Base-by-base conservation (phyloP, 2,113 vertebrate species). In the Periophthalmodon schlosseri region DNA sequence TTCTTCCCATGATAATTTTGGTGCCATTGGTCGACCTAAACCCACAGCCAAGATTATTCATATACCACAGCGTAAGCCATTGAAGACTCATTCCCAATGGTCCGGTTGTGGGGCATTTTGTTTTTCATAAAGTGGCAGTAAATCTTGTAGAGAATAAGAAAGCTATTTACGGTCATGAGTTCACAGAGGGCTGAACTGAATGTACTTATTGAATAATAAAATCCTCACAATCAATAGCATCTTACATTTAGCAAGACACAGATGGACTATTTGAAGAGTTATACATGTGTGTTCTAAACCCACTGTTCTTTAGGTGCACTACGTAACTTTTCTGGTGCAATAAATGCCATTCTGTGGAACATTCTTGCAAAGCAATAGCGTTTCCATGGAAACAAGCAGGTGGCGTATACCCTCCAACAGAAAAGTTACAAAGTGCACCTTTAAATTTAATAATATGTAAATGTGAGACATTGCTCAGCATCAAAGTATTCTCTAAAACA, bases 71-170 rank as follows among this genome's bases (percentile, higher is more conserved):
- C 72, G 79, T 75, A 93, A 76, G 76, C 63, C 72, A 88, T 52
- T 91, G 84, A 89, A 68, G 77, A 89, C 84, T 86, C 86, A 76
- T 87, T 92, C 88, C 84, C 87, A 89, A 91, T 87, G 92, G 92
- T 91, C 87, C 90, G 79, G 82, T 78, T 15, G 18, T 74, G 68
- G 82, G 85, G 72, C 68, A 83, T 87, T 89, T 93, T 92, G 87
- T 90, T 92, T 89, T 92, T 91, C 84, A 83, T 88, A 86, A 86
- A 86, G 85, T 81, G 84, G 84, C 80, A 77, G 68, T 92, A 90
- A 89, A 88, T 87, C 80, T 67, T 91, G 70, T 79, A 70, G 70
- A 69, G 33, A 82, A 78, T 87, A 89, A 92, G 92, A 84, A 88
- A 90, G 87, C 79, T 88, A 91, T 93, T 88, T 88, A 78, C 78